Base-by-base conservation (phyloP, 2,888 invertebrate species). In the Sylvicola cinctus region DNA sequence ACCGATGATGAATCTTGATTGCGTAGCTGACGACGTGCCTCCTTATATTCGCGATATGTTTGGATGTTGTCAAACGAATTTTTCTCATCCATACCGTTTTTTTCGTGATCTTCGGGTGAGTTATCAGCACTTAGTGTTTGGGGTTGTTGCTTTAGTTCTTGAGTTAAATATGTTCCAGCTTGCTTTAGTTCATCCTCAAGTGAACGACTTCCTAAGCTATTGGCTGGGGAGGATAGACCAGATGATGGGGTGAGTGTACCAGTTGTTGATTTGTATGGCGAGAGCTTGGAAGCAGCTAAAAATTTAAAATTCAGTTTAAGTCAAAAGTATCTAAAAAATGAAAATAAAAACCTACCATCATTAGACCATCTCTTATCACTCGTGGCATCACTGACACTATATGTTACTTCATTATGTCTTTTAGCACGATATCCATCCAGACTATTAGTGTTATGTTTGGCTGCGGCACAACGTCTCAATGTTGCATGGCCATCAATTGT, bases 351-450 rank as follows among this genome's bases (percentile, higher is more conserved):
- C 31, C 31, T 36, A 32, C 31, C 36, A 39, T 81, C 80, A 55
- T 79, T 78, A n/a, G 78, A 78, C 80, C 81, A 81, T 47, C 79
- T 65, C 52, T 79, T 80, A 45, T 81, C 80, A 32, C 75, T 63
- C 1, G n/a, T n/a, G n/a, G 78, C 76, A 55, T 87, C 87, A 45
- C 76, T 74, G 6, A 85, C 87, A 55, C 79, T 81, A 57, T 87
- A 88, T 1, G 87, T 87, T 40, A 85, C 85, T 54, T 90, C 88
- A 14, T 83, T 74, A 35, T 83, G 83, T 55, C 83, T 79, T 39
- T 68, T 45, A 25, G 25, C 25, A 25, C 8, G 11, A 25, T 25
- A 25, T 25, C 11, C 8, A 8, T 11, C 25, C 8, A 11, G 25
- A 25, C 11, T 11, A 25, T 7, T 25, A 8, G 11, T 20, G 13